A percentile compares a stretch with the other conserved stretches of the same genome.
These are phyloP conservation scores for Zaprionus africanus DNA, from an alignment of 1,140 invertebrate species.

Conservation along the genomic window DNA sequence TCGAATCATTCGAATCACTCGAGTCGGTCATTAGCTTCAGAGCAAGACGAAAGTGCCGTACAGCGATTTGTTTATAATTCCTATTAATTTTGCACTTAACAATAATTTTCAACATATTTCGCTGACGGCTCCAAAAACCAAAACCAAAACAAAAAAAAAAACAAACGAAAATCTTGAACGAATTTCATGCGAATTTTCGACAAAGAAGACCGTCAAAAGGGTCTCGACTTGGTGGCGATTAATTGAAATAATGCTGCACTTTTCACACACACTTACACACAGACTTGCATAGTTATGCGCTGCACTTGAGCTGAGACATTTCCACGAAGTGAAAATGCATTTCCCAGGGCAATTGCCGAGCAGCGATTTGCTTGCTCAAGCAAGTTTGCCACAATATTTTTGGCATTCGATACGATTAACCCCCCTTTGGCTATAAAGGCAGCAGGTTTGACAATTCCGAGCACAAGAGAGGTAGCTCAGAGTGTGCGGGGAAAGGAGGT, in stretches of 20 bases:
- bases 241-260: slow-evolving; percentile 39
- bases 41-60: slow-evolving; percentile 23
- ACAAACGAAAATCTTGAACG: neutral
- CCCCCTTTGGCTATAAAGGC: neutral
- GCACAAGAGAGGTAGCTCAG: neutral
- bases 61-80: slow-evolving; percentile 54
- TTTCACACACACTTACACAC: slow-evolving; percentile 2
- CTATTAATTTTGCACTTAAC: slow-evolving; percentile 64
- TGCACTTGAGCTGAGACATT: neutral
- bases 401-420: slow-evolving; percentile 10
- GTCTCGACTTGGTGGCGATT: slow-evolving; percentile 34
- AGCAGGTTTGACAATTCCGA: neutral
- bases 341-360: neutral
- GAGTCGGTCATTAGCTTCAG: slow-evolving; percentile 37
- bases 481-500: neutral
- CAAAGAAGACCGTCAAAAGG: slow-evolving; percentile 35
- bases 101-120: slow-evolving; percentile 47
- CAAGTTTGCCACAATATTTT: slow-evolving; percentile 1
- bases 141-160: neutral
- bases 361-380: slow-evolving; percentile 3
- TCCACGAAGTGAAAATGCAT: slow-evolving; percentile 7
- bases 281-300: neutral
- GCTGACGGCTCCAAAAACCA: slow-evolving; percentile 52
- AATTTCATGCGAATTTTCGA: slow-evolving; percentile 58
- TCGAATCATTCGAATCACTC: neutral